Evolutionary conservation across 1,140 invertebrate genomes (phyloP), one percentile per base, ranked within the genome.

Genomic region (Drosophila novamexicana): DNA sequence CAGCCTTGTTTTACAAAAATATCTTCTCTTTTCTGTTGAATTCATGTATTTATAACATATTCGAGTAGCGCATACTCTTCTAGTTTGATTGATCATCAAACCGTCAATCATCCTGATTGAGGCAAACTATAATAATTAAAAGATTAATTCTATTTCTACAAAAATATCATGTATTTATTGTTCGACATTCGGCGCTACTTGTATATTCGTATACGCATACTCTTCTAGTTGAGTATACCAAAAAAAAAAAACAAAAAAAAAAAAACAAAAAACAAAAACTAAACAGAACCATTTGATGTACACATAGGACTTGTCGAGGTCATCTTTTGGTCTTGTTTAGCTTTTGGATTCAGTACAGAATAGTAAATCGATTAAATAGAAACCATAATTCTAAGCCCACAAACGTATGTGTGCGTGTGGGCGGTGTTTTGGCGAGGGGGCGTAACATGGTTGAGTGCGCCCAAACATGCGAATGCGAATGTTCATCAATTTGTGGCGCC

Each of bases 331-430:
- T 52, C 6, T 18, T 47, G 40, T 36, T 56, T 47, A 18, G 37
- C 7, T 53, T 32, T 44, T 45, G 57, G 10, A 7, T 22, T 70
- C 61, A 70, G 52, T 70, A 56, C 59, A 71, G 64, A 65, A 63
- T 52, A 52, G 12, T 39, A 63, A 44, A 37, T 45, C 12, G 39
- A 45, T 29, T 29, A 29, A 29, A 29, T 29, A 29, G 22, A 53
- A 54, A 37, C 40, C 18, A 69, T 54, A 63, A 47, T 45, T 39
- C 58, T 63, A 53, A 36, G 12, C 22, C 47, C 22, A 12, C n/a
- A 50, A 32, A 32, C 22, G 5, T 12, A 7, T 29, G 3, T 49
- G 22, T 3, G 49, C 16, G 37, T 42, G 39, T 64, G 49, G 22
- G 16, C 14, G 53, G 53, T 18, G 18, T 12, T 37, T 40, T n/a